phyloP scores from a whole-genome alignment of 2,113 vertebrate species.

The Pedetes capensis region DNA sequence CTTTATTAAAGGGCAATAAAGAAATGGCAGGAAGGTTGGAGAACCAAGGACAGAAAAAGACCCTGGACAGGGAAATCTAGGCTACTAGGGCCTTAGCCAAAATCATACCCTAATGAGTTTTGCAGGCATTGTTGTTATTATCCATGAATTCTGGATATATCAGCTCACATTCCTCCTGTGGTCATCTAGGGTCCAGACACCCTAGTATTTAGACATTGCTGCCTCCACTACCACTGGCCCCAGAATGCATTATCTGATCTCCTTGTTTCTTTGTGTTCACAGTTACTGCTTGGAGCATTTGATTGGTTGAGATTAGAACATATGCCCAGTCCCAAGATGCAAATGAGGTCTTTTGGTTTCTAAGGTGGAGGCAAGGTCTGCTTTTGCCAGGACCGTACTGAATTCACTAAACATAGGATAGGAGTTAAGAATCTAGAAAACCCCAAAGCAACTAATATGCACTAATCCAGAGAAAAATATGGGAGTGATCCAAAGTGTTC shows the following conservation, averaged over 20 bases:
- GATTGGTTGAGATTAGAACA: neutral
- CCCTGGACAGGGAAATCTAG: neutral
- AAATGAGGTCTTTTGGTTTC: neutral
- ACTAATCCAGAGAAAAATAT: neutral
- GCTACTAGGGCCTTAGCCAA: neutral
- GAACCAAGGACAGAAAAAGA: neutral
- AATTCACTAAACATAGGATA: neutral
- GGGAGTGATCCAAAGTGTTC: neutral
- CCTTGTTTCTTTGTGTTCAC: too few species aligned
- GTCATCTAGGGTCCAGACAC: neutral
- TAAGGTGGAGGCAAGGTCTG: neutral
- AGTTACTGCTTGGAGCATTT: neutral
- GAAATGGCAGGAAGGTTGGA: neutral
- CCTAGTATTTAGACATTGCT: neutral
- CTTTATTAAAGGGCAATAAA: neutral
- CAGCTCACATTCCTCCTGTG: neutral
- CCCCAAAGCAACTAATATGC: neutral
- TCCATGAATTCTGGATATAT: accelerated
- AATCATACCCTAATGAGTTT: accelerated
- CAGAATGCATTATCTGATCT: neutral
- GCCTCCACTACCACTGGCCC: accelerated
- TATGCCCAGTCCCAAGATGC: neutral
- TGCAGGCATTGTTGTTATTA: accelerated
- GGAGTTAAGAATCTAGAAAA: neutral
- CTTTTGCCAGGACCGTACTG: neutral